Evolutionary conservation across 2,113 vertebrate genomes (phyloP), one percentile per base, ranked within the genome.

Genomic region (Cepphus grylle): DNA sequence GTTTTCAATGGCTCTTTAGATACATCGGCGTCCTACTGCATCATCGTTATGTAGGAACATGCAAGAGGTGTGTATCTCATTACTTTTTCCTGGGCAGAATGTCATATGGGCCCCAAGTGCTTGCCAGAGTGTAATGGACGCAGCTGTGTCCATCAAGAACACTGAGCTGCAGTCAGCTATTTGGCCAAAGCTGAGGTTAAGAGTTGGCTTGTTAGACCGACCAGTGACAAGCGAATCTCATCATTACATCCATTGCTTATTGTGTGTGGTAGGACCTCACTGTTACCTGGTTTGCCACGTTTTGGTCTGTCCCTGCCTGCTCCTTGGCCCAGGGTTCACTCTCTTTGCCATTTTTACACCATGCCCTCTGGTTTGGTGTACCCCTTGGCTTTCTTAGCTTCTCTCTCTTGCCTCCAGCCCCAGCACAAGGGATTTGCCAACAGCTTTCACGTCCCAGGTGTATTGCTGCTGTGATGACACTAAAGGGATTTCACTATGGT

Each of bases 151-250:
- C 47, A 79, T 49, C 47, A 84, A 59, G 73, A 91, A 1, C 2
- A 71, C 38, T 12, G 34, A 94, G 43, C 23, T 67, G 26, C 58
- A 86, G 40, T n/a, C 89, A 92, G 61, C 34, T 47, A 30, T 56
- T 86, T 74, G 65, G 15, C 61, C 65, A 81, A 91, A 94, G 34
- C 18, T 1, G 5, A 30, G 43, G 36, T 74, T 50, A 81, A 70
- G 23, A 55, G 3, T 34, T 81, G 78, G 47, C 52, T 81, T 89
- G 32, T 79, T 79, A 72, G 15, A 93, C 50, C 0, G 1, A 21
- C 25, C 0, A 0, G 15, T 0, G 0, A 50, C 43, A 49, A 79
- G 18, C 8, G 22, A 83, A 79, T 67, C 55, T 86, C 52, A 63
- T 85, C 34, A 22, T 34, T 50, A 4, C 34, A 14, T 74, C 36